Conservation (phyloP, 1,140 invertebrate genomes). For the Hormaphis cornu region DNA sequence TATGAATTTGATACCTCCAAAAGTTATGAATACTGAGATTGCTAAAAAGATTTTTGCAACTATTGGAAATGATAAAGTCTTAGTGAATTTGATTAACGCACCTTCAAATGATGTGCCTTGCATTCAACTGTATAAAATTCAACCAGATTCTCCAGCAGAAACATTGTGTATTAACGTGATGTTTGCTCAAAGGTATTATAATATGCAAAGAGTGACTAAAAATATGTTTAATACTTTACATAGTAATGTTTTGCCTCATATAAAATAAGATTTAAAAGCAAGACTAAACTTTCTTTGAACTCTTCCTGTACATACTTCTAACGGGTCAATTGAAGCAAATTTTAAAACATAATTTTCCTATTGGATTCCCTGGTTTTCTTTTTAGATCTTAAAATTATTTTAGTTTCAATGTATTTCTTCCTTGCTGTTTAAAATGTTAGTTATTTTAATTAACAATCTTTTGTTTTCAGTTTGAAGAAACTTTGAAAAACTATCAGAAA, state of each 20-base stretch:
- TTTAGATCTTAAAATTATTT: too few species aligned
- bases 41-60: neutral
- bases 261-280: too few species aligned
- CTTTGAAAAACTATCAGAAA: neutral
- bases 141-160: neutral
- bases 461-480: constrained; percentile 6
- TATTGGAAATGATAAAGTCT: constrained; percentile 3
- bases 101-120: constrained; percentile 2
- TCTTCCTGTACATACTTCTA: too few species aligned
- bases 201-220: too few species aligned
- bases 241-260: too few species aligned
- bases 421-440: too few species aligned
- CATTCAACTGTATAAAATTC: constrained; percentile 15
- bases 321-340: too few species aligned
- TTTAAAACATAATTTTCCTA: too few species aligned
- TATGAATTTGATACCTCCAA: constrained; percentile 19
- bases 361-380: too few species aligned
- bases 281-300: too few species aligned
- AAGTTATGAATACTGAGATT: constrained; percentile 5
- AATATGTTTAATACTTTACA: too few species aligned
- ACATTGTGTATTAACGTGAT: neutral
- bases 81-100: constrained; percentile 11
- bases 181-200: neutral
- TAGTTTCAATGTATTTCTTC: too few species aligned
- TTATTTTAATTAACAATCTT: neutral